These are phyloP conservation scores for Leptinotarsa juncta DNA, from an alignment of 2,888 invertebrate genomes.

Conservation along the genomic window DNA sequence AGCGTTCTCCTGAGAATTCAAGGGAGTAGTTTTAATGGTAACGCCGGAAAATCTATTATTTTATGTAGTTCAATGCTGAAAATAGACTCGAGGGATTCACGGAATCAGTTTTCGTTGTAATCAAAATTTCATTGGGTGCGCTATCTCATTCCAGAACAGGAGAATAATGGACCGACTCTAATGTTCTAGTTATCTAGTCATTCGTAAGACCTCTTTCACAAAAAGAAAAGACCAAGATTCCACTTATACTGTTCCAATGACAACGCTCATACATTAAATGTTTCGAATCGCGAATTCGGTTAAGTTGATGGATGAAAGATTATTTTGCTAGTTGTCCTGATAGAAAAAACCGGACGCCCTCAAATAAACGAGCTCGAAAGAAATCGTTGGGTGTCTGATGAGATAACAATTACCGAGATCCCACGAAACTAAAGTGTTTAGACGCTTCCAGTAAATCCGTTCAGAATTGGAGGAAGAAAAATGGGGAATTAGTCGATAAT, in stretches of 20 bases:
- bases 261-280: not conserved
- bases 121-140: slow-evolving; percentile 4
- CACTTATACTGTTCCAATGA: not conserved
- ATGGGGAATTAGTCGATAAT: not conserved
- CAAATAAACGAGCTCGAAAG: not conserved
- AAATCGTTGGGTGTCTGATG: not conserved
- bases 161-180: slow-evolving; percentile 2
- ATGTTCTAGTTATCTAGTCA: slow-evolving; percentile 2
- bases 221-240: not conserved
- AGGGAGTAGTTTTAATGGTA: not conserved
- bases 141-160: not conserved
- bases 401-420: not conserved
- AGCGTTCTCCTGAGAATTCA: not conserved
- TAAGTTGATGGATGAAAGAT: not conserved
- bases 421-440: not conserved
- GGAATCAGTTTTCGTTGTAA: slow-evolving; percentile 3
- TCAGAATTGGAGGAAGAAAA: not conserved
- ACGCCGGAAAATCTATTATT: not conserved
- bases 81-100: not conserved
- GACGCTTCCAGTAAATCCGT: not conserved
- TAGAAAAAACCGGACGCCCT: not conserved
- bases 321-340: not conserved
- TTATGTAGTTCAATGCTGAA: not conserved
- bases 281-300: not conserved
- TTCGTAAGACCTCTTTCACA: not conserved